Conservation (phyloP, 1,140 invertebrate genomes). For the Atta texana region DNA sequence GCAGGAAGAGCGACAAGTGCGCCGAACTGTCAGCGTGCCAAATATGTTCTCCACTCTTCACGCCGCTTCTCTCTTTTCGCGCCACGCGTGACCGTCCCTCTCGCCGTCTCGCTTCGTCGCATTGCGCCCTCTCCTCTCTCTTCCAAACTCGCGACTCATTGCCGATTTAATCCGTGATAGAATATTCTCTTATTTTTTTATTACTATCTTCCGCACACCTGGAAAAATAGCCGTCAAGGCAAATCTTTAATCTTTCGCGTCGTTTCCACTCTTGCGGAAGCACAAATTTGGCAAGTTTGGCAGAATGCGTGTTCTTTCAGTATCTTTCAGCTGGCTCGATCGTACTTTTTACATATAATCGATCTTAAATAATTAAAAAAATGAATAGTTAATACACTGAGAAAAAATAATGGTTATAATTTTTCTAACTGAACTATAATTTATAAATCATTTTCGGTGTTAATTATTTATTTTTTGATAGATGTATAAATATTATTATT, state of each 20-base stretch:
- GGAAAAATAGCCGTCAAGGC: slow-evolving; percentile 28
- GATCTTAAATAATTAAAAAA: neutral
- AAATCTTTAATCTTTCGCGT: neutral
- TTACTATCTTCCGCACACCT: neutral
- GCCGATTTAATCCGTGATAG: neutral
- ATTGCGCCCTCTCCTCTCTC: neutral
- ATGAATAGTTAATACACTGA: neutral
- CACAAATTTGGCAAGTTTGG: neutral
- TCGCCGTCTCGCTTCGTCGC: neutral
- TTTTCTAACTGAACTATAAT: no score
- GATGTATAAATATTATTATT: no score
- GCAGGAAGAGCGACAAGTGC: slow-evolving; percentile 75
- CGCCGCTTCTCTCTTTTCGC: slow-evolving; percentile 55
- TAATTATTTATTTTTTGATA: no score
- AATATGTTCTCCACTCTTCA: slow-evolving; percentile 67
- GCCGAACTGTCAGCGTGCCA: slow-evolving; percentile 76
- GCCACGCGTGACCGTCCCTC: slow-evolving; percentile 12
- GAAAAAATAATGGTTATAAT: no score
- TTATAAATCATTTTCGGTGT: no score
- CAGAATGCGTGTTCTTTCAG: no score
- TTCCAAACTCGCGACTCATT: slow-evolving; percentile 28
- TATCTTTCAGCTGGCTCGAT: neutral
- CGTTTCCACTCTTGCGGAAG: neutral
- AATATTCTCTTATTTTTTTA: slow-evolving; percentile 15
- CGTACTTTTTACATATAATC: neutral